Percentiles rank a stretch among this genome's conserved stretches.
Evolutionary conservation across 2,888 invertebrate genomes (phyloP).

Genomic region (Globia sparganii): DNA sequence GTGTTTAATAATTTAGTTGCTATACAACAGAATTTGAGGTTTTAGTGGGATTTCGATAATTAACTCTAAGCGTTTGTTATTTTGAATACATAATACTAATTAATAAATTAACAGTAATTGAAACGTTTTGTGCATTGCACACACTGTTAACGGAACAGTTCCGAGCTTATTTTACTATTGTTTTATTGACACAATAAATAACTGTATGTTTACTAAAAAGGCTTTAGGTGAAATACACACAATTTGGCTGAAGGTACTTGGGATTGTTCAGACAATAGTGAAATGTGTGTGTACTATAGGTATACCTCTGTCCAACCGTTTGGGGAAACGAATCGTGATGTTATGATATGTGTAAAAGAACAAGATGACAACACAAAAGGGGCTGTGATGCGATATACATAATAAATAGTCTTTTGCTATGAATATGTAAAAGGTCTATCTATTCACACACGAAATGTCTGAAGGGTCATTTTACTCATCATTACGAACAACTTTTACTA

Average conservation of each 20-base stretch:
- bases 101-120: neutral
- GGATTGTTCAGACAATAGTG: neutral
- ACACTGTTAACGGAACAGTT: neutral
- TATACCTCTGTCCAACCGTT: no score
- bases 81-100: neutral
- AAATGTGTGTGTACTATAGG: no score
- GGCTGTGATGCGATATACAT: neutral
- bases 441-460: no score
- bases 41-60: slow-evolving; percentile 7
- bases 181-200: slow-evolving; percentile 4
- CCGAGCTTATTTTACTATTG: neutral
- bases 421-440: no score
- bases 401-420: no score
- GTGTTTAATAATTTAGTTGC: neutral
- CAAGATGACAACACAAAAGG: neutral
- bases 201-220: neutral
- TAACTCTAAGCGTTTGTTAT: slow-evolving; percentile 4
- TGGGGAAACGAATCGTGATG: no score
- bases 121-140: neutral
- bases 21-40: neutral
- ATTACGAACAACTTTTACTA: no score
- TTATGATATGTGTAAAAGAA: no score
- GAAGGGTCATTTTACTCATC: no score
- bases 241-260: neutral
- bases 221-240: neutral